Evolutionary conservation across 2,797 vertebrate genomes (phyloP), one percentile per base, ranked within the genome.

Genomic region (Cuculus canorus): DNA sequence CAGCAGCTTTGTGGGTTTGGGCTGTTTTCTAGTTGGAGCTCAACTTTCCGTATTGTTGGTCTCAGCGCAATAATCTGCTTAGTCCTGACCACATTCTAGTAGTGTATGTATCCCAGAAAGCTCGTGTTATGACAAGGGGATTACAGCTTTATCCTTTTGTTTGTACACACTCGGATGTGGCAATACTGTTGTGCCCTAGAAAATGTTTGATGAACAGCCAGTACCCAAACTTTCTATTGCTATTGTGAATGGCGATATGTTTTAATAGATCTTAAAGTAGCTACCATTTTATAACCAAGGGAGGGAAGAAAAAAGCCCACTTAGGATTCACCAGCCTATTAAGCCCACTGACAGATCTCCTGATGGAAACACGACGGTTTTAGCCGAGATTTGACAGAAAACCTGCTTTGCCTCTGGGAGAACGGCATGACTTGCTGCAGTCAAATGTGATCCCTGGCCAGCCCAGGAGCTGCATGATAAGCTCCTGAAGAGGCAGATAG

Each of bases 131-230:
- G 89, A 92, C 87, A 92, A 82, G 56, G 87, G 47, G 89, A 92
- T 93, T 94, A 94, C 47, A 88, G 79, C 77, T 83, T 86, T 12
- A 92, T 79, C 77, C 89, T 93, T 93, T 70, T 86, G 91, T 93
- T 94, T 91, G 93, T 93, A 92, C 92, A 97, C 87, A 91, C 87
- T 86, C 60, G 22, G 70, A 95, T 88, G 87, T 50, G 3, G 3
- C 69, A 86, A 57, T 11, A 5, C 59, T 9, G 43, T 75, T 93
- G 82, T 96, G 86, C 63, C 93, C 63, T 10, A 41, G 21, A 92
- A 61, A 93, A 94, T 48, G 72, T 39, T 0, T 95, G 95, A 87
- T 71, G 85, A 88, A 14, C 61, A 56, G 80, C 87, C 85, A 92
- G 86, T 33, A 86, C 84, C 48, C 77, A 86, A 68, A 79, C 47